Conservation (phyloP, 2,888 invertebrate species). For the Pandemis corylana region DNA sequence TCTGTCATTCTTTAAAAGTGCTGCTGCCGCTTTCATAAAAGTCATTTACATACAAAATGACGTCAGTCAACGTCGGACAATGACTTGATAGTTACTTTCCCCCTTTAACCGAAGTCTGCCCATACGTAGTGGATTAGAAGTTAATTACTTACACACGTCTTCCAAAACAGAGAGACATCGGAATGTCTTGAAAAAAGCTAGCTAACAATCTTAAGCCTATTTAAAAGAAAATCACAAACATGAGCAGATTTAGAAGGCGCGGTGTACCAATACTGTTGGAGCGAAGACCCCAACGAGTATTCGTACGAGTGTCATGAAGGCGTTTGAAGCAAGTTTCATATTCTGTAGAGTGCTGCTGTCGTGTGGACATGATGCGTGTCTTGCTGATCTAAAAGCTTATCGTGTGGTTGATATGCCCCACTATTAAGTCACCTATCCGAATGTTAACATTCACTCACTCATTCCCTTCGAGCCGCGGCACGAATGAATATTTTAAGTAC, state of each 20-base stretch:
- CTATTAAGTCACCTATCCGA: slow-evolving; percentile 78
- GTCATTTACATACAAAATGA: slow-evolving; percentile 9
- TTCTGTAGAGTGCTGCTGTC: slow-evolving; percentile 71
- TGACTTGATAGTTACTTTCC: background rate
- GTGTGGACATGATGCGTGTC: slow-evolving; percentile 75
- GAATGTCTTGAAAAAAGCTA: slow-evolving; percentile 48
- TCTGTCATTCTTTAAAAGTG: slow-evolving; percentile 8
- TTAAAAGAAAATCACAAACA: slow-evolving; percentile 49
- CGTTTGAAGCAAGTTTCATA: slow-evolving; percentile 68
- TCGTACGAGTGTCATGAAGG: slow-evolving; percentile 58
- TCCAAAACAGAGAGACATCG: background rate
- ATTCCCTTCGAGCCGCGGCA: slow-evolving; percentile 5
- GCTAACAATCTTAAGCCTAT: slow-evolving; percentile 59
- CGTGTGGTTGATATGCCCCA: slow-evolving; percentile 60
- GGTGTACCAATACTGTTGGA: slow-evolving; percentile 58
- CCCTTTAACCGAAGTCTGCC: background rate
- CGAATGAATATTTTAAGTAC: slow-evolving; percentile 27
- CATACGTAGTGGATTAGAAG: background rate
- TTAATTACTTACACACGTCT: slow-evolving; percentile 25
- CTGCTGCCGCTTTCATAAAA: background rate
- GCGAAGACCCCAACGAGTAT: slow-evolving; percentile 44
- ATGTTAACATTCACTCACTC: slow-evolving; percentile 46
- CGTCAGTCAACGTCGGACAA: background rate
- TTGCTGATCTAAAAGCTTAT: slow-evolving; percentile 77
- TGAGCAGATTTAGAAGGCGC: slow-evolving; percentile 52